Evolutionary conservation across 2,888 invertebrate genomes (phyloP).

Genomic region (Mimas tiliae): DNA sequence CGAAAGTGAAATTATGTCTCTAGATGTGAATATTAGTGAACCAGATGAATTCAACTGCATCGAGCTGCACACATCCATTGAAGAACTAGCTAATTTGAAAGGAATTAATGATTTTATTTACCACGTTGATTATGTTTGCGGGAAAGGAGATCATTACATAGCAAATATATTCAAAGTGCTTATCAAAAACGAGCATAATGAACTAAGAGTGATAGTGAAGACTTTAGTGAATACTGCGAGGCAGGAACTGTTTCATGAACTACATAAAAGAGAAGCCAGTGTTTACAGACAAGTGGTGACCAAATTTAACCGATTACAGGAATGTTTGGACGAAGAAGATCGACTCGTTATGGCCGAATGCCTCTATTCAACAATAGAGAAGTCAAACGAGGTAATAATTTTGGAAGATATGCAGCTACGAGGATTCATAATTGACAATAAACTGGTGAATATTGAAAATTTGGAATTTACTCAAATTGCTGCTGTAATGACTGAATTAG

Average conservation of each 20-base stretch:
- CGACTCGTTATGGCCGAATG: conserved; percentile 60
- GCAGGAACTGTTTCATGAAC: conserved; percentile 66
- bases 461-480: conserved; percentile 54
- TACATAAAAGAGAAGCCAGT: conserved; percentile 68
- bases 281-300: conserved; percentile 62
- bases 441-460: conserved; percentile 52
- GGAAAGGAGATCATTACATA: conserved; percentile 65
- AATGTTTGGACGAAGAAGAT: conserved; percentile 45
- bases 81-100: conserved; percentile 56
- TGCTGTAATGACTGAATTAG: conserved; percentile 60
- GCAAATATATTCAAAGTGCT: conserved; percentile 71
- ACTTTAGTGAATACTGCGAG: conserved; percentile 68
- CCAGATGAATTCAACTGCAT: conserved; percentile 71
- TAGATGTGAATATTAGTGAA: conserved; percentile 77
- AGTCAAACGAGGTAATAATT: conserved; percentile 66
- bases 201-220: conserved; percentile 66
- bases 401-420: conserved; percentile 62
- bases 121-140: conserved; percentile 67
- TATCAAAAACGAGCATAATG: conserved; percentile 52
- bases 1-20: conserved; percentile 61
- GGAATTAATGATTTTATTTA: conserved; percentile 65
- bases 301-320: conserved; percentile 57
- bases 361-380: conserved; percentile 54
- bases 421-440: conserved; percentile 59
- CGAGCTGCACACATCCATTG: conserved; percentile 65